A percentile compares a stretch with the other conserved stretches of the same genome.
Conservation (phyloP, 2,797 vertebrate genomes). For the Petrocephalus schoutedeni region DNA sequence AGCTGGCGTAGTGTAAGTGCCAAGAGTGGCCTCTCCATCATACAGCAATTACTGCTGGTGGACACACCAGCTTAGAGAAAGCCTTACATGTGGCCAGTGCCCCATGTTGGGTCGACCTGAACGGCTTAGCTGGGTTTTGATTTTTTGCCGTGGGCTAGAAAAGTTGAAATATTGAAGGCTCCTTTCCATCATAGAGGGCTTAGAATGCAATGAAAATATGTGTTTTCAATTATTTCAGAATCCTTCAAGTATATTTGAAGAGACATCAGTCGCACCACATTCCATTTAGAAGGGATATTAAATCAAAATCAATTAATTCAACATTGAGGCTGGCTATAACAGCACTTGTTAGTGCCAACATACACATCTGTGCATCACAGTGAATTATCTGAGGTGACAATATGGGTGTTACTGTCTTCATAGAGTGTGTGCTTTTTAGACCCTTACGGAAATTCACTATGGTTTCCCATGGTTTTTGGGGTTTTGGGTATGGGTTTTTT, state of each 20-base stretch:
- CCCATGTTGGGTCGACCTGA: not conserved
- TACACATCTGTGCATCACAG: not conserved
- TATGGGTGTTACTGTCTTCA: constrained; percentile 2
- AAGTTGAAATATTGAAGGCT: not conserved
- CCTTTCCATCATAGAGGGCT: not conserved
- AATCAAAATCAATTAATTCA: not conserved
- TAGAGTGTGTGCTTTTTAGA: not conserved
- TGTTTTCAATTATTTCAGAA: not conserved
- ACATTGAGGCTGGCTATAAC: not conserved
- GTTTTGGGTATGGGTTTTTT: no score
- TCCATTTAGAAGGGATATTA: not conserved
- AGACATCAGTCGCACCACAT: not conserved
- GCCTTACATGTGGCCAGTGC: not conserved
- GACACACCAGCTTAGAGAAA: not conserved
- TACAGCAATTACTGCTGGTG: not conserved
- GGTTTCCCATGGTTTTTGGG: no score
- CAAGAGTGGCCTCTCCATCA: not conserved
- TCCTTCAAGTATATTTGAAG: not conserved
- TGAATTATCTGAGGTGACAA: constrained; percentile 15
- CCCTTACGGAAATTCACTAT: no score
- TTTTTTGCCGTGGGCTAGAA: not conserved
- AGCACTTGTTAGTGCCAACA: not conserved
- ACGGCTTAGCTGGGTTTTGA: not conserved
- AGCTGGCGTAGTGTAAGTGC: not conserved
- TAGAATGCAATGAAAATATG: not conserved